phyloP scores from a whole-genome alignment of 2,113 vertebrate species.

The Corvus hawaiiensis region DNA sequence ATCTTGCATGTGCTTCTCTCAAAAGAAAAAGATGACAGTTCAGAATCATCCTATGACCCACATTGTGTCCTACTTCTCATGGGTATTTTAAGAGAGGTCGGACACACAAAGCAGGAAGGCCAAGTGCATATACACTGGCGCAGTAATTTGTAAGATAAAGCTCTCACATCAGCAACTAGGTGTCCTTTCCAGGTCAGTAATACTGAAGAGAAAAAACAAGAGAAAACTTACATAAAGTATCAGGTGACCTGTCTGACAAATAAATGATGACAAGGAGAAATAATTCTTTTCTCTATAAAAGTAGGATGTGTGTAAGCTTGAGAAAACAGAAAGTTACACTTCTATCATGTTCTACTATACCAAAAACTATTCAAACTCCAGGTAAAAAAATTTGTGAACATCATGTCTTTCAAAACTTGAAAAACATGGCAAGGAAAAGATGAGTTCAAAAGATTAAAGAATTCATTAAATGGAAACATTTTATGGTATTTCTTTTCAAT shows the following conservation, averaged over 20 bases:
- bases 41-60: neutral
- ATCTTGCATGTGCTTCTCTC: neutral
- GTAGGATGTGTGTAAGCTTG: neutral
- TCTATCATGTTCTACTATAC: neutral
- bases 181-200: constrained; percentile 10
- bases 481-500: neutral
- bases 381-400: neutral
- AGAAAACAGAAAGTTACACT: neutral
- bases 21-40: neutral
- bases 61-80: neutral
- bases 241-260: neutral
- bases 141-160: constrained; percentile 11
- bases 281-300: neutral
- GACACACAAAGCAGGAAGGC: neutral
- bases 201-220: neutral
- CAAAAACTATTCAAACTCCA: neutral
- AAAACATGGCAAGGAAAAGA: neutral
- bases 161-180: neutral
- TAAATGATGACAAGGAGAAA: neutral
- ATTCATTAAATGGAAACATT: neutral
- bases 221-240: neutral
- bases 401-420: neutral
- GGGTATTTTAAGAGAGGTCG: neutral
- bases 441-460: neutral
- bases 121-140: neutral